Evolutionary conservation across 2,888 invertebrate species (phyloP).

Genomic region (Aricia artaxerxes): DNA sequence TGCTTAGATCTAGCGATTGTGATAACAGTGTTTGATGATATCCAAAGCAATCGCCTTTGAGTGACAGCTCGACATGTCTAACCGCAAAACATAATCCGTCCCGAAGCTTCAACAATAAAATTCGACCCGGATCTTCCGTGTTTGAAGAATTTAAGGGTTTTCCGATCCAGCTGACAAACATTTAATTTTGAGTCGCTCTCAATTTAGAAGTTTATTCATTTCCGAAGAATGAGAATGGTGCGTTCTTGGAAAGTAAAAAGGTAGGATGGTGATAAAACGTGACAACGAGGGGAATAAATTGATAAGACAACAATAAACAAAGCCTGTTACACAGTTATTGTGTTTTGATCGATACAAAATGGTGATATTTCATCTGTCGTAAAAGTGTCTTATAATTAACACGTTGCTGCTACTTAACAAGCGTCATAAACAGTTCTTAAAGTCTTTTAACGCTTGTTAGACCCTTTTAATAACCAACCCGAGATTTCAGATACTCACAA

Average conservation of each 20-base stretch:
- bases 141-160: not conserved
- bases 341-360: constrained; percentile 11
- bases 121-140: not conserved
- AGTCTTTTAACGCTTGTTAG: not conserved
- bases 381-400: not conserved
- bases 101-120: not conserved
- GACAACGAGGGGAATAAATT: not conserved
- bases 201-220: not conserved
- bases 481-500: not conserved
- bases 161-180: not conserved
- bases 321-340: not conserved
- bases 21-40: not conserved
- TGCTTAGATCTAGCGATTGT: not conserved
- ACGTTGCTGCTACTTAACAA: not conserved
- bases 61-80: not conserved
- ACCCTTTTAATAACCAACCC: constrained; percentile 10
- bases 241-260: not conserved
- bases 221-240: not conserved
- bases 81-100: not conserved
- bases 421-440: not conserved
- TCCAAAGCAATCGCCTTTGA: constrained; percentile 6
- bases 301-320: not conserved
- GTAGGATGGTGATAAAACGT: not conserved
- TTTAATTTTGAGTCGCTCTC: not conserved
- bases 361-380: not conserved